Conservation (phyloP, 2,113 vertebrate genomes). For the Climacteris rufus region DNA sequence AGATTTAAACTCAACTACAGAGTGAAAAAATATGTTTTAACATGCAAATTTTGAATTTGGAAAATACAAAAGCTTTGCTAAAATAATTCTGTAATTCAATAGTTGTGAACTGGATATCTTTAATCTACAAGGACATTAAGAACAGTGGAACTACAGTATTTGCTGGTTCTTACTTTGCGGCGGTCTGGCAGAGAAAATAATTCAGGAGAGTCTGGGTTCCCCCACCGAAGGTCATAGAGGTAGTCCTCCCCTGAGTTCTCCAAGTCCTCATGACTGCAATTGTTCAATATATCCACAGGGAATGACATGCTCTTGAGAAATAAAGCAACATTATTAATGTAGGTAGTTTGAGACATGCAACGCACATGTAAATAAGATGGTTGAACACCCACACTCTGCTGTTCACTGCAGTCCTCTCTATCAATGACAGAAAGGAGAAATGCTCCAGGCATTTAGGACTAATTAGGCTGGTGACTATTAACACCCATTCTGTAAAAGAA, state of each 20-base stretch:
- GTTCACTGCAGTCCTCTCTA: neutral
- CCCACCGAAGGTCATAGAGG: constrained; percentile 72
- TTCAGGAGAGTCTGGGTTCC: constrained; percentile 68
- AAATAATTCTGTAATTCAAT: neutral
- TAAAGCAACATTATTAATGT: neutral
- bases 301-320: constrained; percentile 80
- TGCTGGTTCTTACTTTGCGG: constrained; percentile 13
- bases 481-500: neutral
- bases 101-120: neutral
- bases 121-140: neutral
- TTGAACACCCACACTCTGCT: neutral
- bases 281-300: constrained; percentile 84
- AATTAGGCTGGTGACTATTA: neutral
- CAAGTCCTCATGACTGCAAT: constrained; percentile 74
- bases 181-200: constrained; percentile 61
- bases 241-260: constrained; percentile 75
- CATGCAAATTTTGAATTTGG: neutral
- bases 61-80: neutral
- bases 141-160: neutral
- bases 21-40: neutral
- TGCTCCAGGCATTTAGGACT: neutral
- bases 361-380: neutral
- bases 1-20: neutral
- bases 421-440: neutral
- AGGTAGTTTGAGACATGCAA: neutral